These are phyloP conservation scores for Liparis tanakae DNA, from an alignment of 2,797 vertebrate genomes.

Conservation along the genomic window DNA sequence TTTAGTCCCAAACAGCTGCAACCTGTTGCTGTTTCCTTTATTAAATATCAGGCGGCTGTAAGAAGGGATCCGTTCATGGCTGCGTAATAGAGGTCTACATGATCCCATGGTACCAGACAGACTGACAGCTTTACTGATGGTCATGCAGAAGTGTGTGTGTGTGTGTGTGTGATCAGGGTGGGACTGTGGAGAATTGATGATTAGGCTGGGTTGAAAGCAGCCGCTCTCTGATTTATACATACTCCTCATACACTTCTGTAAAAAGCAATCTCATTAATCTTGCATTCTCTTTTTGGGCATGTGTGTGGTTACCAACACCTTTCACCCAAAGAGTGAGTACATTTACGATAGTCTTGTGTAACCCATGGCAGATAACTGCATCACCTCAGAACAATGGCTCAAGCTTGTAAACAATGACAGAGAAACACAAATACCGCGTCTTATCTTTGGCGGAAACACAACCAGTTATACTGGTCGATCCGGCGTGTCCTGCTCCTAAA, in stretches of 20 bases:
- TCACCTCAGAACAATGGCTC: slow-evolving; percentile 10
- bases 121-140: slow-evolving; percentile 26
- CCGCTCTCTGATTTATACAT: slow-evolving; percentile 49
- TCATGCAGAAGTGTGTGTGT: slow-evolving; percentile 35
- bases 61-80: slow-evolving; percentile 11
- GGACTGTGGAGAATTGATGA: slow-evolving; percentile 68
- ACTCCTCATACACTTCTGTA: slow-evolving; percentile 2
- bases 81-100: slow-evolving; percentile 21
- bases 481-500: slow-evolving; percentile 36
- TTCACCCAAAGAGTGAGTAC: neutral
- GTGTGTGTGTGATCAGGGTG: slow-evolving; percentile 54
- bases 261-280: slow-evolving; percentile 26
- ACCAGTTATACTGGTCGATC: slow-evolving; percentile 34
- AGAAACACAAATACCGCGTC: slow-evolving; percentile 15
- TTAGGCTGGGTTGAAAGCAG: slow-evolving; percentile 33
- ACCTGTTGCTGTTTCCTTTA: slow-evolving; percentile 22
- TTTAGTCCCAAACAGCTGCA: slow-evolving; percentile 33
- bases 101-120: slow-evolving; percentile 21
- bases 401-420: slow-evolving; percentile 17
- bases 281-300: neutral
- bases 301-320: neutral
- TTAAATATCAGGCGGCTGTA: slow-evolving; percentile 12
- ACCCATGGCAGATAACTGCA: neutral
- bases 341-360: neutral
- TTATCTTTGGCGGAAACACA: slow-evolving; percentile 28